Conservation (phyloP, 2,113 vertebrate genomes). For the Scalopus aquaticus region DNA sequence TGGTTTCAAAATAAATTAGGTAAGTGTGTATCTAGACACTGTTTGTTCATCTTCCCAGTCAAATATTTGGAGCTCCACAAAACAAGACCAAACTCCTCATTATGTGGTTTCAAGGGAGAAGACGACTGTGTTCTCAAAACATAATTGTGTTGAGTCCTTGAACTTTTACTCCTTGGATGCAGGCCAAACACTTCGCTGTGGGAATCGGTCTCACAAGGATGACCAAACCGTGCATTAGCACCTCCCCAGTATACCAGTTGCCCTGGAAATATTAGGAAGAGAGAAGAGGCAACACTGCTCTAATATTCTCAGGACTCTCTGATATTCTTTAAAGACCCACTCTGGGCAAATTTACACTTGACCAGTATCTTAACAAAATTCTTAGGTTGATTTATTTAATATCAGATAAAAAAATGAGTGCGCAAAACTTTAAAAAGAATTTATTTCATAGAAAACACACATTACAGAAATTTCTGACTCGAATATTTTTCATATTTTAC, state of each 20-base stretch:
- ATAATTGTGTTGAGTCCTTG: too few relatives aligned
- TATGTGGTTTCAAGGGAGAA: too few relatives aligned
- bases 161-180: not conserved
- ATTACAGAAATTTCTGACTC: not conserved
- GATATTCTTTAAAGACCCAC: not conserved
- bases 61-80: too few relatives aligned
- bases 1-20: not conserved
- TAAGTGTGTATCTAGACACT: not conserved
- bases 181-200: not conserved
- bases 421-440: not conserved
- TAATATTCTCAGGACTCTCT: not conserved
- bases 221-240: not conserved
- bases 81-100: too few relatives aligned
- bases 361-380: not conserved
- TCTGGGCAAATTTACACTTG: not conserved
- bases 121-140: too few relatives aligned
- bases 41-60: not conserved
- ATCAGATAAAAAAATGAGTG: not conserved
- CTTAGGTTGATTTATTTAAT: not conserved
- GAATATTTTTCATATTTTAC: not conserved
- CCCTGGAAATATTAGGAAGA: not conserved
- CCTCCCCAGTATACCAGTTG: not conserved
- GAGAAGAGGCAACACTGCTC: not conserved
- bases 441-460: not conserved
- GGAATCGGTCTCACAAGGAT: not conserved